Percentiles rank a stretch among this genome's conserved stretches.
Conservation (phyloP, 2,888 invertebrate genomes). For the Tinea pellionella region DNA sequence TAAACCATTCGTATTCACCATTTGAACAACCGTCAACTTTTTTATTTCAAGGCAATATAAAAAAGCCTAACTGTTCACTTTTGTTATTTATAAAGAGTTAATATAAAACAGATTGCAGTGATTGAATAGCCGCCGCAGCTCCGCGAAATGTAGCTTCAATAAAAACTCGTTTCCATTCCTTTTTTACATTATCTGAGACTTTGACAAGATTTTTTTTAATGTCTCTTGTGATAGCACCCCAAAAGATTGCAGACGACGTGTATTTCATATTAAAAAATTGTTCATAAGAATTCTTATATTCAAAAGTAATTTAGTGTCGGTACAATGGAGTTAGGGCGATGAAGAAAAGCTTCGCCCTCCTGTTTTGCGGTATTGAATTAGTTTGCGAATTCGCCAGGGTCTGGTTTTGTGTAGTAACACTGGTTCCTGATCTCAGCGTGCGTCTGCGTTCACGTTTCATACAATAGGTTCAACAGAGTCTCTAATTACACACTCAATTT, state of each 20-base stretch:
- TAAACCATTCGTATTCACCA: background rate
- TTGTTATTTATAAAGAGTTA: background rate
- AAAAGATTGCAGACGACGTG: constrained; percentile 41
- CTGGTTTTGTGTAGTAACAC: constrained; percentile 37
- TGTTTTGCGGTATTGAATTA: constrained; percentile 64
- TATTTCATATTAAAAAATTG: constrained; percentile 55
- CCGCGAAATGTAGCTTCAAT: background rate
- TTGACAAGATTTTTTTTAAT: background rate
- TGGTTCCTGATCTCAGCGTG: constrained; percentile 39
- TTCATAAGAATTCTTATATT: constrained; percentile 61
- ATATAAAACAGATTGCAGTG: constrained; percentile 1
- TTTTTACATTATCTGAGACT: background rate
- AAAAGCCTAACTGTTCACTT: background rate
- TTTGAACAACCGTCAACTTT: background rate
- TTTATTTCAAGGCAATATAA: background rate
- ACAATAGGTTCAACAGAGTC: background rate
- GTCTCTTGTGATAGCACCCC: constrained; percentile 24
- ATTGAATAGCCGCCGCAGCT: background rate
- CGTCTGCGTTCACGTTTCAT: constrained; percentile 27
- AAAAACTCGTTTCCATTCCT: constrained; percentile 1
- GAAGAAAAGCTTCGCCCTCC: constrained; percentile 52
- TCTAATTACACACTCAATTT: constrained; percentile 14
- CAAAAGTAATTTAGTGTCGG: constrained; percentile 55
- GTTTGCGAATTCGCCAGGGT: constrained; percentile 58
- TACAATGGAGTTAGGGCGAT: constrained; percentile 44